Base-by-base conservation (phyloP, 2,888 invertebrate genomes). In the Drosophila planitibia region DNA sequence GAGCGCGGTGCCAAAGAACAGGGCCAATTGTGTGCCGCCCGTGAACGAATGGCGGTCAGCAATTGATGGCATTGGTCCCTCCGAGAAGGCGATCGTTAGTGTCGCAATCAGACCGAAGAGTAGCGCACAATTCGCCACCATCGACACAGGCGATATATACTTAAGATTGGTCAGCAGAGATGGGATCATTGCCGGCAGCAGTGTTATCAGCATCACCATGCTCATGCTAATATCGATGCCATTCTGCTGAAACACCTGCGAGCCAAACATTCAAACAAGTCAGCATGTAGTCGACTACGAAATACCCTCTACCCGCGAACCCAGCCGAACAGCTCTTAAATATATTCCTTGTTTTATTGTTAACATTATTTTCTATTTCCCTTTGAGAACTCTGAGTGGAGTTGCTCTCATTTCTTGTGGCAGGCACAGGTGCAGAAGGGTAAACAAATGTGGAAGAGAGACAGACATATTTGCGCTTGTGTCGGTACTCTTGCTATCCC, bases 1-100 rank as follows among this genome's bases (percentile, higher is more conserved):
- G 55, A 99, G 95, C 4, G 98, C 98, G 0, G 99, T 99, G 32
- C 99, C 99, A 91, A 99, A 98, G 93, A 97, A 99, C 3, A 99
- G 94, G 0, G 99, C 98, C 96, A 93, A 72, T 94, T 95, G 76
- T 0, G 93, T 65, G 93, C 95, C 95, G 3, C 94, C 93, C 0
- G 96, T 96, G 5, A 97, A 93, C 76, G 95, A 95, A 1, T 93
- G 92, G 61, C 97, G 94, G 25, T 95, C 94, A 0, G 93, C 86
- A 0, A 96, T 92, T 4, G 92, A 16, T 0, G 97, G 97, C 60
- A 98, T 93, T 3, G 87, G 76, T 79, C 96, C 96, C 78, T 96
- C 96, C 78, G 95, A 95, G 7, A 96, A 94, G 64, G 97, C 95
- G 85, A 97, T 96, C 91, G 96, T 96, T 68, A 98, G 94, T 4